Base-by-base conservation (phyloP, 2,888 invertebrate genomes). In the Clostera curtula region DNA sequence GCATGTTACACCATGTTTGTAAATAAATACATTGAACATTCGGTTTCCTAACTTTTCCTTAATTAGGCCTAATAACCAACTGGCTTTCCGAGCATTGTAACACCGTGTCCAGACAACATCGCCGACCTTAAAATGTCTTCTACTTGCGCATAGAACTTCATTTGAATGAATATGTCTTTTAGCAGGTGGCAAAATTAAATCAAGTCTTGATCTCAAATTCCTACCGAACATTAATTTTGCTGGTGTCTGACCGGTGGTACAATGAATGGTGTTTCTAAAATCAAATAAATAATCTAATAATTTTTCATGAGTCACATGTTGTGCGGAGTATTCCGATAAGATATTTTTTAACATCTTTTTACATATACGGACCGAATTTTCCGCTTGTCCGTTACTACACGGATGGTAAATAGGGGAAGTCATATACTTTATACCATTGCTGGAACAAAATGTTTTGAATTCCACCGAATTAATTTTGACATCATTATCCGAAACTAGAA, bases 361-460 rank as follows among this genome's bases (percentile, higher is more conserved):
- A 27, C 41, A 46, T 4, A 11, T 41, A 12, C 21, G 16, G 3
- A 40, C 37, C 4, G 32, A 31, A 20, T 29, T 33, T 26, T 40
- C 40, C 1, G 34, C 31, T 25, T 35, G 31, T 3, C 33, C 41
- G 12, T 37, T 36, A 10, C 31, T 35, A 13, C 7, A 6, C 3
- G 35, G 31, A 14, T 44, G 48, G 19, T 48, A 48, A 13, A 43
- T 43, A 5, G 44, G 39, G 3, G 43, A 36, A 5, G 39, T 48
- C 10, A 48, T 9, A 17, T 44, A 28, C 11, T 30, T 22, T 11
- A 48, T 43, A 5, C 45, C 39, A 22, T 45, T 37, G 2, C 7
- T 27, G 5, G 11, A 11, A 34, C 43, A 48, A 28, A 40, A 41
- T n/a, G 19, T 5, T 2, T 19, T 15, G 29, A 47, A 47, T 28